Conservation (phyloP, 2,113 vertebrate genomes). For the Phylloscopus whistleri region DNA sequence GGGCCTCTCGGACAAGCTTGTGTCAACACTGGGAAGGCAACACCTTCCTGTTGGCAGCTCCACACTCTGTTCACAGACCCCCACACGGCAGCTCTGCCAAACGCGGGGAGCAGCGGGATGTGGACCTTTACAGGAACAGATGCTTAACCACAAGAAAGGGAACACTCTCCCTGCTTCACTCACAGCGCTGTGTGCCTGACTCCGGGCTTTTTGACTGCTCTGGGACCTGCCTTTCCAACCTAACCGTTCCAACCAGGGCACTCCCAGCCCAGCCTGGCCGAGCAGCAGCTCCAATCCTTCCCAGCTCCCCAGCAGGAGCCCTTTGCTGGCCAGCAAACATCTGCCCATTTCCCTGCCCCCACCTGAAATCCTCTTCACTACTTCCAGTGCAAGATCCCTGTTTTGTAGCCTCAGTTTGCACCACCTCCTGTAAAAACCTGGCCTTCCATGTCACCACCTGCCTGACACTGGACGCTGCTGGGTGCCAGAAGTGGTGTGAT, state of each 20-base stretch:
- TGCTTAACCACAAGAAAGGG: background rate
- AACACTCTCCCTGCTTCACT: background rate
- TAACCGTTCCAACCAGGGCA: background rate
- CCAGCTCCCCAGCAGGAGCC: constrained; percentile 17
- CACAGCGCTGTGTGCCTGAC: background rate
- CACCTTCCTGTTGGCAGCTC: constrained; percentile 21
- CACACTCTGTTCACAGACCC: constrained; percentile 19
- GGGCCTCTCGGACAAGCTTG: constrained; percentile 36
- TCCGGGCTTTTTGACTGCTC: background rate
- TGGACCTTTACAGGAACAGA: background rate
- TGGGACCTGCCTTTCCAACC: background rate
- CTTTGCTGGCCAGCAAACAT: background rate
- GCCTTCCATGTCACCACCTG: background rate
- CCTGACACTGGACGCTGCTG: fast-evolving
- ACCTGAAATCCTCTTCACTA: background rate
- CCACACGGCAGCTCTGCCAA: background rate
- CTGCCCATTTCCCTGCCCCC: background rate
- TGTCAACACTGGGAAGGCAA: constrained; percentile 55
- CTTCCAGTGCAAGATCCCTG: background rate
- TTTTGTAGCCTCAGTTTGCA: background rate
- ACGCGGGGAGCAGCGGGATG: background rate
- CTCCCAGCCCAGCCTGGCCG: background rate
- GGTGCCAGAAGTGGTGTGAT: background rate
- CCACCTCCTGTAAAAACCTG: background rate
- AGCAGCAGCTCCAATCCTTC: background rate